These are phyloP conservation scores for Paramormyrops kingsleyae DNA, from an alignment of 2,113 vertebrate species.

Conservation along the genomic window DNA sequence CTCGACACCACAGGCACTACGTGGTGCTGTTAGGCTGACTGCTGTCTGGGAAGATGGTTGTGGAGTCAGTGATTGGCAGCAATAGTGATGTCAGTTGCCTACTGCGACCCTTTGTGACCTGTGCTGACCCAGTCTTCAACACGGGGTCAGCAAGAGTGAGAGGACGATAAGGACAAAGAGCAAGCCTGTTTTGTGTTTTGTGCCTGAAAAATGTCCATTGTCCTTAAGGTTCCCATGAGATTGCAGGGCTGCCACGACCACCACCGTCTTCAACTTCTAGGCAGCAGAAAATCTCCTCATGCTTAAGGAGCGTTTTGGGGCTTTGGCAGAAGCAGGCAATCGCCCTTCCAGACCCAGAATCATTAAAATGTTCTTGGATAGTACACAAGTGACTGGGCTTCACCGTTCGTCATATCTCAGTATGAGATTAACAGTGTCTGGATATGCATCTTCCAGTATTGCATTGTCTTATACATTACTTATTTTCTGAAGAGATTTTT, in stretches of 20 bases:
- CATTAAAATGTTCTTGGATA: constrained; percentile 19
- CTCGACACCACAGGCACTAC: neutral
- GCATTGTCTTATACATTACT: neutral
- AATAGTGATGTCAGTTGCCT: constrained; percentile 2
- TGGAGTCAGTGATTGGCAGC: neutral
- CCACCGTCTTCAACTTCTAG: neutral
- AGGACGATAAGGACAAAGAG: neutral
- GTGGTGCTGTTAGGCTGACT: neutral
- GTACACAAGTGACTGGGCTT: constrained; percentile 7
- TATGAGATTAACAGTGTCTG: neutral
- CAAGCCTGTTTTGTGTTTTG: neutral
- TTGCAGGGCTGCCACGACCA: neutral
- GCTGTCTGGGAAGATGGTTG: neutral
- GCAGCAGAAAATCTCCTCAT: neutral
- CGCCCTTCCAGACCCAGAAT: neutral
- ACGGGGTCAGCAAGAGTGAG: neutral
- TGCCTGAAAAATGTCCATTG: constrained; percentile 1
- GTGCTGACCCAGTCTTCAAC: neutral
- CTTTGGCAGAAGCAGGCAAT: neutral
- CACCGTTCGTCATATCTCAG: constrained; percentile 1
- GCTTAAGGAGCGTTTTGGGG: neutral
- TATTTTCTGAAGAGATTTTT: neutral
- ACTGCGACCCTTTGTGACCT: neutral
- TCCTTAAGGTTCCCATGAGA: neutral
- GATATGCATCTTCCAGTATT: neutral